Conservation (phyloP, 2,888 invertebrate genomes). For the Agrochola macilenta region DNA sequence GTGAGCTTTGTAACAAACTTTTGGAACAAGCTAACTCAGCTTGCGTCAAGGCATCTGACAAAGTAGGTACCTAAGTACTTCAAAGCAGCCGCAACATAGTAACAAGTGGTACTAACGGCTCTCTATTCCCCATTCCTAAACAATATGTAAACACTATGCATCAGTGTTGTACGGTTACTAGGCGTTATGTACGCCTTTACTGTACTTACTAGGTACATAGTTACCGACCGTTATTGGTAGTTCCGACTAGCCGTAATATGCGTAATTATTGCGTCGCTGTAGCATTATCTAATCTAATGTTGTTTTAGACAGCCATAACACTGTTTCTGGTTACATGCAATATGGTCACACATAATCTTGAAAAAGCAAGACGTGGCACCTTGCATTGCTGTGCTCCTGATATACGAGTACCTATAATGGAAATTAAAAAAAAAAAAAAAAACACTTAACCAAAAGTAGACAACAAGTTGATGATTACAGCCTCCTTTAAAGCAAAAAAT, state of each 20-base stretch:
- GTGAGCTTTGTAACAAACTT: no score
- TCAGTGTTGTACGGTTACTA: conserved; percentile 16
- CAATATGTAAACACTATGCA: conserved; percentile 51
- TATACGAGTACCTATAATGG: no score
- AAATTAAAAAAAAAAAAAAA: no score
- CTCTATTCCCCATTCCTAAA: conserved; percentile 28
- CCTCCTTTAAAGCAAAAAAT: no score
- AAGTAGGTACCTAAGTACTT: background rate
- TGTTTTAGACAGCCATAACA: conserved; percentile 41
- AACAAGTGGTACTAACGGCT: conserved; percentile 42
- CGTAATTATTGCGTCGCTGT: conserved; percentile 45
- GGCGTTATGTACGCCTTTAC: conserved; percentile 19
- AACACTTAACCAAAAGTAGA: no score
- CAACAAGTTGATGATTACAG: no score
- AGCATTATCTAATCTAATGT: conserved; percentile 32
- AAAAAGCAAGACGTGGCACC: no score
- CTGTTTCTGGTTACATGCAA: conserved; percentile 26
- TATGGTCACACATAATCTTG: no score
- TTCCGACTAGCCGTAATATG: conserved; percentile 42
- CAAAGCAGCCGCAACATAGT: conserved; percentile 25
- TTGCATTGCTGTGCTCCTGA: no score
- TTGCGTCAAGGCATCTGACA: background rate
- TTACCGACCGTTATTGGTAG: conserved; percentile 27
- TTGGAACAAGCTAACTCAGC: background rate
- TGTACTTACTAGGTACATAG: conserved; percentile 4